phyloP scores from a whole-genome alignment of 2,797 vertebrate species.

The Hydrocynus forskahlii region DNA sequence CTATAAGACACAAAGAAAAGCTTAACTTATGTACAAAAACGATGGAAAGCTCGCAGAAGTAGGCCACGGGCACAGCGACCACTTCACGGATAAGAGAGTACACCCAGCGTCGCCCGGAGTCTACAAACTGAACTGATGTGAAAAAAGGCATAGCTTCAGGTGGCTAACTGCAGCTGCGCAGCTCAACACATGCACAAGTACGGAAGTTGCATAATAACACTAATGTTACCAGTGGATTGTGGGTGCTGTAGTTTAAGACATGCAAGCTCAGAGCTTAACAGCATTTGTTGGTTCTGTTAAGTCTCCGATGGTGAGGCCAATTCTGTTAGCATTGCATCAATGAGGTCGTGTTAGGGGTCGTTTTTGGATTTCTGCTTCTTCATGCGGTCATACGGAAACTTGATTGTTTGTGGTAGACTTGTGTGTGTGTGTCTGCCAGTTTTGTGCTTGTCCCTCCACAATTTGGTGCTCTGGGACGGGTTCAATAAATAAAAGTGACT shows the following conservation, averaged over 20 bases:
- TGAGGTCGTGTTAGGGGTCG: slow-evolving; percentile 19
- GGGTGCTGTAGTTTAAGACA: slow-evolving; percentile 37
- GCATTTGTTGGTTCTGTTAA: neutral
- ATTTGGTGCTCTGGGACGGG: slow-evolving; percentile 35
- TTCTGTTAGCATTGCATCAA: slow-evolving; percentile 1
- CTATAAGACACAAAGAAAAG: slow-evolving; percentile 32
- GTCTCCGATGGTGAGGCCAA: neutral
- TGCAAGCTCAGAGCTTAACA: slow-evolving; percentile 41
- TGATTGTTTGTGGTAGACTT: slow-evolving; percentile 32
- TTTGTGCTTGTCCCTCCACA: slow-evolving; percentile 50
- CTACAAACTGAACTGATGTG: slow-evolving; percentile 10
- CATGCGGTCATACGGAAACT: slow-evolving; percentile 41
- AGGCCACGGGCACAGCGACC: slow-evolving; percentile 27
- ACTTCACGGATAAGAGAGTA: slow-evolving; percentile 33
- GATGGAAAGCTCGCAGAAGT: slow-evolving; percentile 34
- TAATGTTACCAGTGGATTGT: slow-evolving; percentile 30
- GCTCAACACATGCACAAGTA: slow-evolving; percentile 42
- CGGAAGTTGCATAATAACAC: slow-evolving; percentile 38
- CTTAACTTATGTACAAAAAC: slow-evolving; percentile 40
- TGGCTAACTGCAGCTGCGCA: slow-evolving; percentile 15
- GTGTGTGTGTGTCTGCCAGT: slow-evolving; percentile 17
- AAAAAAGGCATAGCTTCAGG: slow-evolving; percentile 23
- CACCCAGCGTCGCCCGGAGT: neutral
- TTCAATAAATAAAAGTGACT: slow-evolving; percentile 58
- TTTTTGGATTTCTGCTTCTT: slow-evolving; percentile 10